Evolutionary conservation across 2,113 vertebrate genomes (phyloP), one percentile per base, ranked within the genome.

Genomic region (Phyllopteryx taeniolatus): DNA sequence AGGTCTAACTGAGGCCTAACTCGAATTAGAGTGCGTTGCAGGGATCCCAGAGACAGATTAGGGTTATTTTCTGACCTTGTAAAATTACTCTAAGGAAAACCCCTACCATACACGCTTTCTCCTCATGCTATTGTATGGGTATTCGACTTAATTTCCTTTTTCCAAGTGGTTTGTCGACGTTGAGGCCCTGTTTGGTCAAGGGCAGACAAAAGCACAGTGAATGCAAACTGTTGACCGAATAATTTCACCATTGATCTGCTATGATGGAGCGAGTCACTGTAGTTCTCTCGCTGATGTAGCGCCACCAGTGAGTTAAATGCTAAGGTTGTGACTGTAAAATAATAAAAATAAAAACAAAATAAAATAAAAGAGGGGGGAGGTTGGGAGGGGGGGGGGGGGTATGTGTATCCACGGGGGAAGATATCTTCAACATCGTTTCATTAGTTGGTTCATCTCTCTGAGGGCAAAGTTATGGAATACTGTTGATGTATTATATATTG

Each of bases 161-260:
- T 83, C 80, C 77, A 87, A 90, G 87, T 90, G 89, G 72, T 85
- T 90, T 90, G 84, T 87, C 85, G 74, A 89, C 73, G 60, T 89
- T 72, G 76, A 64, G 35, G 67, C 74, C 67, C 7, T n/a, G 68
- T 49, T 75, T 86, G 79, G 83, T 87, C 88, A 91, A 89, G 88
- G 88, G 81, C 89, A 82, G 47, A 66, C 44, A 19, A 35, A 66
- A 81, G 72, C 75, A 81, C 78, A 70, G 59, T 73, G 49, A 87
- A 79, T 70, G 70, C 51, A n/a, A 22, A 15, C 70, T 70, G 66
- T 81, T 78, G 63, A 75, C 63, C 53, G 53, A 63, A 82, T 77
- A 83, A 78, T 75, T 20, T 51, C 57, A 31, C 54, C 35, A 20
- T 49, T 76, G 31, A 60, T 63, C 68, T 73, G 13, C 62, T 22